A percentile compares a stretch with the other conserved stretches of the same genome.
Conservation (phyloP, 2,113 vertebrate species). For the Crypturellus undulatus region DNA sequence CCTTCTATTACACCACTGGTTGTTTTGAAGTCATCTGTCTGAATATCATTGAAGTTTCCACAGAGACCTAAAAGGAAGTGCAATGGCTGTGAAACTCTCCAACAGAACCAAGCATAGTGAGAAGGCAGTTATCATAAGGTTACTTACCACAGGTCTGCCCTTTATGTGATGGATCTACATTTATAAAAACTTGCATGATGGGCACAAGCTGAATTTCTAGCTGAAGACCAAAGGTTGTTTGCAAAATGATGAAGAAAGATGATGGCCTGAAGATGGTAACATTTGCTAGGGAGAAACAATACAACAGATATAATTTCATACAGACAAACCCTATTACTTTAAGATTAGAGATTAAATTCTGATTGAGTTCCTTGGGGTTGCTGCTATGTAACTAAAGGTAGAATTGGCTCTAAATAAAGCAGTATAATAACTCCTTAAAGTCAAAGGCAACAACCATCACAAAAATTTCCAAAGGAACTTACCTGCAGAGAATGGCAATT, state of each 20-base stretch:
- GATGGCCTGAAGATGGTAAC: conserved; percentile 86
- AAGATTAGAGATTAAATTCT: not conserved
- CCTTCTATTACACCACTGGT: conserved; percentile 87
- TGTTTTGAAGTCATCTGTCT: conserved; percentile 88
- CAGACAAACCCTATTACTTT: not conserved
- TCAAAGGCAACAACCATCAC: not conserved
- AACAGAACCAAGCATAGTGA: not conserved
- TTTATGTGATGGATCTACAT: conserved; percentile 65
- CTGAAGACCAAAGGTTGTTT: conserved; percentile 79
- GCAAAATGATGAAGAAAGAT: conserved; percentile 84
- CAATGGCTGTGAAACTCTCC: not conserved
- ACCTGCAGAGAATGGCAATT: conserved; percentile 88
- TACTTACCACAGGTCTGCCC: conserved; percentile 87
- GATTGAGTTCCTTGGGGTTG: not conserved
- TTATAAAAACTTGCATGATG: conserved; percentile 88
- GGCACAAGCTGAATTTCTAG: conserved; percentile 86
- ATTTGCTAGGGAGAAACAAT: conserved; percentile 74
- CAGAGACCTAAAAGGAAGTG: conserved; percentile 85
- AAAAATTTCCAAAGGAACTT: not conserved
- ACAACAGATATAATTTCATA: not conserved
- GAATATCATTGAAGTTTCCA: conserved; percentile 90
- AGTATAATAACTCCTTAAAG: not conserved
- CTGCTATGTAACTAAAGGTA: not conserved
- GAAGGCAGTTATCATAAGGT: not conserved
- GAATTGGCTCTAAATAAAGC: not conserved